These are phyloP conservation scores for Stratiomys singularior DNA, from an alignment of 2,888 invertebrate genomes.

Conservation along the genomic window DNA sequence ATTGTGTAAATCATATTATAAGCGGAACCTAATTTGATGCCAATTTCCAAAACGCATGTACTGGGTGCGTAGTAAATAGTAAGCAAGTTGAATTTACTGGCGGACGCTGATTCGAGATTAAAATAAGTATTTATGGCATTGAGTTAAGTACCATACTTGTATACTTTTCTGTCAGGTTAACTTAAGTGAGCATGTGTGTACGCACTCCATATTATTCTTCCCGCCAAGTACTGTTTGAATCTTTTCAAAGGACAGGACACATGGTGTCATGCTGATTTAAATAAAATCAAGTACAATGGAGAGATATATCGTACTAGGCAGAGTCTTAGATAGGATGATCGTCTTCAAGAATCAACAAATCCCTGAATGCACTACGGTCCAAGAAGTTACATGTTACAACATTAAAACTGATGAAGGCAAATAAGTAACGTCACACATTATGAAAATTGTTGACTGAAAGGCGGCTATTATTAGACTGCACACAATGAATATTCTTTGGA, in stretches of 20 bases:
- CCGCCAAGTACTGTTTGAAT: too few relatives aligned
- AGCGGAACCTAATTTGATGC: slow-evolving; percentile 48
- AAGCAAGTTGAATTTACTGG: too few relatives aligned
- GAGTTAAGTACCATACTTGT: background rate
- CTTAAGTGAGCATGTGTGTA: background rate
- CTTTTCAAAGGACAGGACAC: background rate
- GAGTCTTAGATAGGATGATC: background rate
- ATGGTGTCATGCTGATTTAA: slow-evolving; percentile 13
- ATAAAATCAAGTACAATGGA: slow-evolving; percentile 6
- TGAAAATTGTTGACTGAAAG: background rate
- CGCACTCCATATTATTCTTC: background rate
- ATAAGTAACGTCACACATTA: background rate
- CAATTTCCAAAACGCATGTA: slow-evolving; percentile 44
- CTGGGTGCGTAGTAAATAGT: background rate
- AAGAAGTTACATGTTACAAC: background rate
- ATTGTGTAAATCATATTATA: slow-evolving; percentile 48
- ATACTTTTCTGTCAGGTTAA: background rate
- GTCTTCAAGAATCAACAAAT: background rate
- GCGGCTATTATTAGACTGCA: background rate
- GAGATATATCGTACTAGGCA: background rate
- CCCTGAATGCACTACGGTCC: background rate
- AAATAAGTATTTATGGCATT: too few relatives aligned
- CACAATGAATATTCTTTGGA: too few relatives aligned
- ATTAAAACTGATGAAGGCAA: background rate
- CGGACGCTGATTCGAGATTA: too few relatives aligned